Conservation (phyloP, 2,797 vertebrate species). For the Toxotes lorentzi region DNA sequence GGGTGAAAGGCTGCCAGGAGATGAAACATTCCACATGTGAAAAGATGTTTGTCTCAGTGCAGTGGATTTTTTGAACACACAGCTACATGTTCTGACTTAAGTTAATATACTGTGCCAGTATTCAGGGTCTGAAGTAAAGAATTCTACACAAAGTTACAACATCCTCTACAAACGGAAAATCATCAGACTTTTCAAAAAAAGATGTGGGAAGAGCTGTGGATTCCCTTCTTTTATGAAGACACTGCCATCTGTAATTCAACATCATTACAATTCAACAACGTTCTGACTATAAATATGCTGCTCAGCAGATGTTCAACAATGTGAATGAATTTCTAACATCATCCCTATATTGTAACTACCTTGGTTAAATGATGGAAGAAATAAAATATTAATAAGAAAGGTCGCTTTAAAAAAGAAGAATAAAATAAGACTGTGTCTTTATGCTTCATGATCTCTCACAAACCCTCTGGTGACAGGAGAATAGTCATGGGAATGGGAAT, state of each 20-base stretch:
- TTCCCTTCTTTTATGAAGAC: slow-evolving; percentile 12
- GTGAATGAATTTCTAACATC: background rate
- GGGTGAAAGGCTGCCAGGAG: background rate
- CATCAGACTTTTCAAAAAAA: slow-evolving; percentile 1
- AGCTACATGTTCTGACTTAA: background rate
- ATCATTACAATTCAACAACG: background rate
- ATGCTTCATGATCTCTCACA: background rate
- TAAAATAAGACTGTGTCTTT: background rate
- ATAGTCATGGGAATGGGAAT: too few relatives aligned
- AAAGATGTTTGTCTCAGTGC: background rate
- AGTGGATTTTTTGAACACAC: background rate
- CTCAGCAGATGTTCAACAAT: slow-evolving; percentile 2
- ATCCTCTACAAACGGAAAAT: background rate
- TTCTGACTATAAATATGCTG: background rate
- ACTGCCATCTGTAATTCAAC: slow-evolving; percentile 6
- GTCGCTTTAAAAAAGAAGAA: background rate
- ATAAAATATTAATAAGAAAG: slow-evolving; percentile 8
- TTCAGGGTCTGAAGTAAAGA: background rate
- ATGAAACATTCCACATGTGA: background rate
- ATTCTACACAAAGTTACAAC: background rate
- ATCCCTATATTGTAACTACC: slow-evolving; percentile 15
- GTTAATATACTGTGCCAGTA: background rate
- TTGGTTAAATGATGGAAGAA: slow-evolving; percentile 2
- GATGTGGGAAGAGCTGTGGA: background rate
- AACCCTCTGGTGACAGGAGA: too few relatives aligned